Base-by-base conservation (phyloP, 1,140 invertebrate species). In the Euwallacea similis region DNA sequence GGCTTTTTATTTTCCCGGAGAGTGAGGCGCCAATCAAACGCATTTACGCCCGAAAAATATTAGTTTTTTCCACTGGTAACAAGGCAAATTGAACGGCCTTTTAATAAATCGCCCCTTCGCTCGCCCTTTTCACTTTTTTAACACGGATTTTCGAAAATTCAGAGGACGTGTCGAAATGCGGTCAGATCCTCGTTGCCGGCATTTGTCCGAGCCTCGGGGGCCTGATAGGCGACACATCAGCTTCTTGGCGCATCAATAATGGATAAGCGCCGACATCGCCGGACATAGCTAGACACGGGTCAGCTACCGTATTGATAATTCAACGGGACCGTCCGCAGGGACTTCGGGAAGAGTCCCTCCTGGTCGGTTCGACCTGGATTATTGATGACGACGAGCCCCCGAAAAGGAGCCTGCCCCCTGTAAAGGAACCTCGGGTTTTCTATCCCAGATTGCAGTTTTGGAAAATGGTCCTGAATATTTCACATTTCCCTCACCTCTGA, bases 161-260 rank as follows among this genome's bases (percentile, higher is more conserved):
- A 33, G 21, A 33, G 21, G 21, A 50, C 46, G 9, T 50, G 9
- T 50, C 46, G 46, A 50, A 13, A 50, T 10, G 46, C 0, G 46
- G 46, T 50, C 6, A 50, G 46, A 50, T 13, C 46, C 9, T 50
- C 46, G 13, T 11, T 13, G 9, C 46, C 9, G 46, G 9, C 13
- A 50, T 50, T 50, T 50, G 46, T 21, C 54, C 21, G 21, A 53
- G 54, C 60, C 67, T 69, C 67, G 10, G 42, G 66, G 66, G 66
- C 33, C 66, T 68, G 66, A 59, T 68, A 21, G 21, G 46, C 60
- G 67, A 62, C 67, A 69, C 67, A 16, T 69, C 33, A 50, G 60
- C 67, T 69, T 69, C 67, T 69, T 69, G 67, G 67, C 58, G 53
- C 55, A 53, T 69, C 46, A 69, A 69, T 69, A 69, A 69, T 69